These are phyloP conservation scores for Cotesia congregata DNA, from an alignment of 2,888 invertebrate species.

Conservation along the genomic window DNA sequence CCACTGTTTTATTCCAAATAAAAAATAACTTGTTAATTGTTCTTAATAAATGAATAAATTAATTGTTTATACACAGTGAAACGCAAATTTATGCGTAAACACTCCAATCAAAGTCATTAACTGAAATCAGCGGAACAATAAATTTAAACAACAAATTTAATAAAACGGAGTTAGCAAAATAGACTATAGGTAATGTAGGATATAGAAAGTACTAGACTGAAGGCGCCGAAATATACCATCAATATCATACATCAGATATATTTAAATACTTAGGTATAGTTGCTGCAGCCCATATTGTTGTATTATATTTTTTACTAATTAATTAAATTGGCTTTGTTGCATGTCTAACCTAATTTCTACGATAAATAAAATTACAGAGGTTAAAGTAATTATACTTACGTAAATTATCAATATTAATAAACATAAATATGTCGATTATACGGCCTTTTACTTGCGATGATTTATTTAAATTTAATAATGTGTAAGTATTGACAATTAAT, in stretches of 20 bases:
- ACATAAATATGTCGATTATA: conserved; percentile 85
- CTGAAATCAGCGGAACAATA: background rate
- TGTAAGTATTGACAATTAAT: conserved; percentile 76
- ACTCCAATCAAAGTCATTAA: background rate
- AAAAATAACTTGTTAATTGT: background rate
- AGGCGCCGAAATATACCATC: too few relatives aligned
- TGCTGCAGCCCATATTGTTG: background rate
- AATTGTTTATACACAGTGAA: background rate
- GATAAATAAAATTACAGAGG: background rate
- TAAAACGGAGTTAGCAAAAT: background rate
- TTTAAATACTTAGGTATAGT: background rate
- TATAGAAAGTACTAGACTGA: background rate
- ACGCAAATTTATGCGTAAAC: background rate
- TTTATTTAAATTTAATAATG: conserved; percentile 94
- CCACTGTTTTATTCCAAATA: background rate
- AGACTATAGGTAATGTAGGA: background rate
- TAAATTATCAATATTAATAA: conserved; percentile 26
- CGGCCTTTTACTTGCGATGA: conserved; percentile 94
- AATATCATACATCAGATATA: too few relatives aligned
- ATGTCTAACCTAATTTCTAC: background rate
- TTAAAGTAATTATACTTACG: conserved; percentile 3
- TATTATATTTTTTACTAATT: background rate
- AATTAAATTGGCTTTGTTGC: background rate
- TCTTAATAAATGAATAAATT: background rate
- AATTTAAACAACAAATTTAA: background rate